Conservation (phyloP, 1,140 invertebrate species). For the Ladona fulva region DNA sequence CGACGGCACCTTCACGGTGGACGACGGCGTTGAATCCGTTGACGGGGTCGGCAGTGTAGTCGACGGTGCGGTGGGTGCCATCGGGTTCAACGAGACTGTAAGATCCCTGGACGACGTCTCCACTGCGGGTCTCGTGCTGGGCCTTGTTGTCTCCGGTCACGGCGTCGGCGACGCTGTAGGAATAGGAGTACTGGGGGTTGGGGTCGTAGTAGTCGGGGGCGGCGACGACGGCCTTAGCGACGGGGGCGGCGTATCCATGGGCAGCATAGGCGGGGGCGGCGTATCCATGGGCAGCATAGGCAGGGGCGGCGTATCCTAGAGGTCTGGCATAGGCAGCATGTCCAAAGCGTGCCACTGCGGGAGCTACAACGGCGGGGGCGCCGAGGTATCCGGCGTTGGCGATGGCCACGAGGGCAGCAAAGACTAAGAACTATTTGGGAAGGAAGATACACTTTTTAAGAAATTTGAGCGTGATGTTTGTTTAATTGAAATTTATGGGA, state of each 20-base stretch:
- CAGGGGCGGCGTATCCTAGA: conserved; percentile 16
- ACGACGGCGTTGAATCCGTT: conserved; percentile 53
- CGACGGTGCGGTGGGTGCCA: conserved; percentile 44
- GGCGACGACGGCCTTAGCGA: conserved; percentile 34
- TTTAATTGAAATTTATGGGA: too few relatives aligned
- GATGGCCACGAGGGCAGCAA: too few relatives aligned
- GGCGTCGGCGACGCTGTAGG: conserved; percentile 49
- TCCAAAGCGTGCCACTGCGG: background rate
- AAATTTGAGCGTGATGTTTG: too few relatives aligned
- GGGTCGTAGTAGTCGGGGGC: conserved; percentile 37
- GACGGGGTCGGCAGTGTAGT: conserved; percentile 46
- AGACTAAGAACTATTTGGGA: too few relatives aligned
- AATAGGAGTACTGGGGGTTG: conserved; percentile 48
- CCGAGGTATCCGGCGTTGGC: too few relatives aligned
- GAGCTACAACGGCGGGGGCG: too few relatives aligned
- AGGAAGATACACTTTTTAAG: too few relatives aligned
- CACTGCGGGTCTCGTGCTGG: conserved; percentile 47
- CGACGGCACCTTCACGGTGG: conserved; percentile 32
- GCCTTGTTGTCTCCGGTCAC: conserved; percentile 52
- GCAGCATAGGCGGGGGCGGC: conserved; percentile 22
- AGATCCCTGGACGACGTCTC: conserved; percentile 48
- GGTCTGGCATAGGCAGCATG: background rate
- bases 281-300: background rate
- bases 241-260: conserved; percentile 35
- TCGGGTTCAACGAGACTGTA: conserved; percentile 49